Conservation (phyloP, 1,140 invertebrate species). For the Cotesia chilonis region DNA sequence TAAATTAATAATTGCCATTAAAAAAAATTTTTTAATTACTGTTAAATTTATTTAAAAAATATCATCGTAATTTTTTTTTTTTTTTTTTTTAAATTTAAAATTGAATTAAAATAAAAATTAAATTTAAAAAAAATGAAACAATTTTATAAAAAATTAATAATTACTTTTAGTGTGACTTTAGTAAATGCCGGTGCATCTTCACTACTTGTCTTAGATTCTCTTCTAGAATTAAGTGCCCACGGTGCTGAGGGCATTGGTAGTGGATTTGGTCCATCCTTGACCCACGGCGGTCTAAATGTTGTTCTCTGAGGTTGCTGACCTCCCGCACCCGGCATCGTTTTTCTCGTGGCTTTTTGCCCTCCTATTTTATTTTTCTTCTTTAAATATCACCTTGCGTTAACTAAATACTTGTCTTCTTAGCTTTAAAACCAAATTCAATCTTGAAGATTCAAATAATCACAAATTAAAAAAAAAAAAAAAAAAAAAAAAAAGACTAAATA, state of each 20-base stretch:
- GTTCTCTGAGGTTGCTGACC: constrained; percentile 67
- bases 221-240: constrained; percentile 70
- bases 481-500: too few relatives aligned
- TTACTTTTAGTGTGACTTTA: constrained; percentile 61
- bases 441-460: too few relatives aligned
- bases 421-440: too few relatives aligned
- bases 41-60: too few relatives aligned
- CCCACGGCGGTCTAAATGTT: constrained; percentile 83
- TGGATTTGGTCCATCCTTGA: constrained; percentile 74
- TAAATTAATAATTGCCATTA: constrained; percentile 13
- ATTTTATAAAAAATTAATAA: constrained; percentile 2
- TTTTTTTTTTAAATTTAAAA: too few relatives aligned
- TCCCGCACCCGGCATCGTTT: constrained; percentile 60
- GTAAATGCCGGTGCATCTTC: constrained; percentile 61
- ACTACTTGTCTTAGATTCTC: constrained; percentile 57
- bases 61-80: too few relatives aligned
- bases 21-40: constrained; percentile 21
- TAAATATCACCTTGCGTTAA: not conserved
- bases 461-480: too few relatives aligned
- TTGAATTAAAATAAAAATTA: not conserved
- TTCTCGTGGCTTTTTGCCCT: constrained; percentile 33
- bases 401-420: too few relatives aligned
- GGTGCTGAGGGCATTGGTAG: constrained; percentile 69
- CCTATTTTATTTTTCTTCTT: constrained; percentile 19
- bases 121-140: constrained; percentile 30